Conservation (phyloP, 2,797 vertebrate species). For the Stomatorhinus walkeri region DNA sequence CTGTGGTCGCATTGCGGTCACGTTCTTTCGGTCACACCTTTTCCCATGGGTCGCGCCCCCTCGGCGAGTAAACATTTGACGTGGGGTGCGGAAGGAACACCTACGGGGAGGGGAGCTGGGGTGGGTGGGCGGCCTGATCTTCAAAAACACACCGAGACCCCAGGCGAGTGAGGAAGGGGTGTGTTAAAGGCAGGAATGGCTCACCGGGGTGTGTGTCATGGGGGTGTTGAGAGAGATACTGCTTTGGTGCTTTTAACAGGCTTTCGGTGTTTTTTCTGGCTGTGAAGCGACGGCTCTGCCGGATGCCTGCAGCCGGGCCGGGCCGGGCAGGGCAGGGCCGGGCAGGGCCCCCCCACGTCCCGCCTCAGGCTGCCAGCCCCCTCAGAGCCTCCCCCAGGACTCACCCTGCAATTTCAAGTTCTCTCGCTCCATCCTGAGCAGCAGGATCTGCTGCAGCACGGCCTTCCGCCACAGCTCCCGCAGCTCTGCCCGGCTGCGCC, state of each 20-base stretch:
- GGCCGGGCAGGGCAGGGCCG: background rate
- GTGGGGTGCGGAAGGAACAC: background rate
- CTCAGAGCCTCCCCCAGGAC: conserved; percentile 21
- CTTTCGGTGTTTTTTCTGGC: background rate
- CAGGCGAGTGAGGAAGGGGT: background rate
- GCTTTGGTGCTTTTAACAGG: background rate
- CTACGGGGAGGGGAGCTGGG: background rate
- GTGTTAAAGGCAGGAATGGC: background rate
- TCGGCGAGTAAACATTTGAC: background rate
- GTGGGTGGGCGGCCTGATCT: background rate
- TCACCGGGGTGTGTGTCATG: background rate
- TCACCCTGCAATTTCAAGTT: conserved; percentile 93
- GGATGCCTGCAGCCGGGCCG: background rate
- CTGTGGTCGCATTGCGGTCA: background rate
- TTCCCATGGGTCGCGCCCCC: background rate
- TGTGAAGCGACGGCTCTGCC: background rate
- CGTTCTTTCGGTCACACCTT: background rate
- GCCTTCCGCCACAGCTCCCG: conserved; percentile 92
- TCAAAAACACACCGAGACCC: background rate
- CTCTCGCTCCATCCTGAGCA: conserved; percentile 93
- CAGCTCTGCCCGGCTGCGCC: conserved; percentile 67
- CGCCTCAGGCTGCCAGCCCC: background rate
- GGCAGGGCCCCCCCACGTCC: background rate
- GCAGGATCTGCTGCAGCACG: conserved; percentile 89
- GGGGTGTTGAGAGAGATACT: background rate